Conservation (phyloP, 2,797 vertebrate genomes). For the Falco cherrug region DNA sequence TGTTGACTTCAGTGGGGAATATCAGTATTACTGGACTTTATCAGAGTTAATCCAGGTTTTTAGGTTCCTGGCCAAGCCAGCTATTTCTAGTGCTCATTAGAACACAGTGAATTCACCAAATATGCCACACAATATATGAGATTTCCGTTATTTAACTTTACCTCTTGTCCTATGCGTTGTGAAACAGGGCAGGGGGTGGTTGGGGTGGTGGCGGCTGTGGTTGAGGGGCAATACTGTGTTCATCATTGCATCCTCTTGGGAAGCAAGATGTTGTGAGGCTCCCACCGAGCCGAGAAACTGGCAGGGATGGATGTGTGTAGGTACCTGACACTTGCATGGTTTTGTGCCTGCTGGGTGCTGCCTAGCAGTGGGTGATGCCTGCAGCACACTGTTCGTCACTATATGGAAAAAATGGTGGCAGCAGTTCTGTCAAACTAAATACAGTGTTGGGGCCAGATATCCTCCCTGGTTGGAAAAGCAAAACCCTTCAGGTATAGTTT, state of each 20-base stretch:
- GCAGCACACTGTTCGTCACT: not conserved
- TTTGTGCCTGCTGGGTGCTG: not conserved
- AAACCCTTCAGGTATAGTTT: not conserved
- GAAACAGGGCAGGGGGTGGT: not conserved
- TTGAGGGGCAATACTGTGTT: not conserved
- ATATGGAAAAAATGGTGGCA: too few relatives aligned
- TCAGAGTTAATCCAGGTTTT: not conserved
- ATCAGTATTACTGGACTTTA: not conserved
- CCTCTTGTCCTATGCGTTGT: not conserved
- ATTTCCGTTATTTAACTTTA: not conserved
- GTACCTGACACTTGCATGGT: fast-evolving
- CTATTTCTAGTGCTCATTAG: not conserved
- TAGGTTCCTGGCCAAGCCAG: not conserved
- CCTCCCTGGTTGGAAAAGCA: not conserved
- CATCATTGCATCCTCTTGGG: not conserved
- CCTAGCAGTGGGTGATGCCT: not conserved
- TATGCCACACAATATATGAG: not conserved
- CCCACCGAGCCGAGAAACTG: not conserved
- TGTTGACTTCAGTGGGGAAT: not conserved
- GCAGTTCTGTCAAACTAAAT: not conserved
- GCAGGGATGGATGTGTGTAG: not conserved
- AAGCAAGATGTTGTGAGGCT: not conserved
- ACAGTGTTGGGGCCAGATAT: not conserved
- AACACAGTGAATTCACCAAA: not conserved
- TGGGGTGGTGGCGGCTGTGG: not conserved